Base-by-base conservation (phyloP, 2,888 invertebrate genomes). In the Cyaniris semiargus region DNA sequence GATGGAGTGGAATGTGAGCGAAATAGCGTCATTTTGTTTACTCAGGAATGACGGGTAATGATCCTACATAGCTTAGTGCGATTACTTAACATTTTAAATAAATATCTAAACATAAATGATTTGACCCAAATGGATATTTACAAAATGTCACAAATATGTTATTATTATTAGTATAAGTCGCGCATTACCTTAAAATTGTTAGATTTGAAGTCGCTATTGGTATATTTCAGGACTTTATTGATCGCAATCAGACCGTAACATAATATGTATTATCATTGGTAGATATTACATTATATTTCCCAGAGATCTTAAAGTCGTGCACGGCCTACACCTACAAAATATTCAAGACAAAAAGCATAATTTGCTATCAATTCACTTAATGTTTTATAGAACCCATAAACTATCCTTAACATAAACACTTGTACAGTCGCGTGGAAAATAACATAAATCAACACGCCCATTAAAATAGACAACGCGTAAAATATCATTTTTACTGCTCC, bases 401-500 rank as follows among this genome's bases (percentile, higher is more conserved):
- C 48, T 31, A 74, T 53, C 48, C 18, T 27, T 53, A 53, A 74
- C 27, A 44, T 27, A 74, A 48, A 74, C 74, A 53, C 44, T 18
- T 74, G 74, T 74, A 74, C 27, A 27, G 74, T 74, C 74, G 27
- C 21, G 23, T 15, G 15, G 10, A 48, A 27, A 53, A 74, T 48
- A 27, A 74, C 53, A 74, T 53, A 74, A 74, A 53, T 74, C 48
- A 74, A 23, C 48, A 15, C 18, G 48, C 4, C 74, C 5, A 48
- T 48, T 53, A 74, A 74, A 74, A 74, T 53, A 74, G 74, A 53
- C 74, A 23, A 48, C 48, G 44, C 74, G 74, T 74, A 74, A 74
- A 74, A 74, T 74, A 74, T 74, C 15, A 48, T 74, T 74, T 74
- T 53, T 48, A 74, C 74, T 74, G 53, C 53, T 18, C 8, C 15